Conservation (phyloP, 1,140 invertebrate genomes). For the Arctopsyche grandis region DNA sequence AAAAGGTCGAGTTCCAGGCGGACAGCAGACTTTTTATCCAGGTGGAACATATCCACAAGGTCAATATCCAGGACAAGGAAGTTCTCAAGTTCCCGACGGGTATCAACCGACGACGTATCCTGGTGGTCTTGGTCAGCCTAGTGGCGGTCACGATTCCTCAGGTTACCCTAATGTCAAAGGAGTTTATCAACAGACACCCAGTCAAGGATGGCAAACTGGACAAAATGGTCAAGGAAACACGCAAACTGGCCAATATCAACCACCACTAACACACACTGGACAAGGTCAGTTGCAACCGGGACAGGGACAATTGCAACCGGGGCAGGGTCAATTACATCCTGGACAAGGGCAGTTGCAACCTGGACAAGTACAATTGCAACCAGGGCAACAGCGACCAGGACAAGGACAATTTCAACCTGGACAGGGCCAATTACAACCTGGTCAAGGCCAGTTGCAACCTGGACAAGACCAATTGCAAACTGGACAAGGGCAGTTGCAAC, state of each 20-base stretch:
- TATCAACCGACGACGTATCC: not conserved
- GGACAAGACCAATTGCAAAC: not conserved
- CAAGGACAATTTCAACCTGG: not conserved
- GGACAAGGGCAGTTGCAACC: not conserved
- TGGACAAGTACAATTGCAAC: not conserved
- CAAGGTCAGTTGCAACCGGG: not conserved
- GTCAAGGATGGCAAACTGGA: not conserved
- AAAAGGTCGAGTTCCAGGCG: not conserved
- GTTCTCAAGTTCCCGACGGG: no score
- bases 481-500: not conserved
- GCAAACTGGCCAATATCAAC: not conserved
- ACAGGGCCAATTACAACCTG: not conserved
- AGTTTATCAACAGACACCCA: no score
- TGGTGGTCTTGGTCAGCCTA: not conserved
- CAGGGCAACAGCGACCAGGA: not conserved
- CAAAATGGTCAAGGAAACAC: not conserved
- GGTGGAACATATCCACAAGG: not conserved
- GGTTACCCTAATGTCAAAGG: not conserved
- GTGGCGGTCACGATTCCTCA: no score
- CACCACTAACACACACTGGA: no score
- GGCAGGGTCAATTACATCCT: not conserved
- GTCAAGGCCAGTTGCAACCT: not conserved
- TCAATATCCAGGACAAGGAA: not conserved
- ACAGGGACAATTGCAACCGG: not conserved
- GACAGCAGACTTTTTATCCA: conserved; percentile 9